Conservation (phyloP, 2,888 invertebrate species). For the Heliconius cydno region DNA sequence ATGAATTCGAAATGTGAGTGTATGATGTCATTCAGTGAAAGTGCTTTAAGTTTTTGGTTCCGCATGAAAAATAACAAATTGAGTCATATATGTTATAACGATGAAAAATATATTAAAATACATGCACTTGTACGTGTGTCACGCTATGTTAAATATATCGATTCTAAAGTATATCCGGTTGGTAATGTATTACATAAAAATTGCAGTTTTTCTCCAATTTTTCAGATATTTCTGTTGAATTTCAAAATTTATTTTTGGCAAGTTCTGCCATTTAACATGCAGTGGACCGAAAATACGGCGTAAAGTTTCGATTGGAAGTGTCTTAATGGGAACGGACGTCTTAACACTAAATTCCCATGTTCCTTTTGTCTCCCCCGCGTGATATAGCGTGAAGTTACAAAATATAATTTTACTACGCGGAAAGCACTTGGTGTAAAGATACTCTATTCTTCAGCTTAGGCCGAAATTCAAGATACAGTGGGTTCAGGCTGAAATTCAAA, state of each 20-base stretch:
- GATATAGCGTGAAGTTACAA: too few species aligned
- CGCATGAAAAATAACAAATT: slow-evolving; percentile 9
- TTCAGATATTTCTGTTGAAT: neutral
- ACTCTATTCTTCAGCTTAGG: neutral
- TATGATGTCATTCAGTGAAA: slow-evolving; percentile 37
- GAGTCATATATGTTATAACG: slow-evolving; percentile 26
- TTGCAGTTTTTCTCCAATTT: neutral
- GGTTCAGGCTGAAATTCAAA: neutral
- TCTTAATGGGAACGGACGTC: too few species aligned
- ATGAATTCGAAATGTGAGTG: slow-evolving; percentile 28
- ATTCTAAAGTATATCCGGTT: neutral
- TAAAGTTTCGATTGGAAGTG: too few species aligned
- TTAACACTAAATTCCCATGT: too few species aligned
- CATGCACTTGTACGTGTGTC: neutral
- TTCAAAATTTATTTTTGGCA: neutral
- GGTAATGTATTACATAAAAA: neutral
- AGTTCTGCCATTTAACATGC: too few species aligned
- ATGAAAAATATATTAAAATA: slow-evolving; percentile 5
- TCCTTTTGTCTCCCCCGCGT: too few species aligned
- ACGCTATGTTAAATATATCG: neutral
- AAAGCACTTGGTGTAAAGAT: too few species aligned
- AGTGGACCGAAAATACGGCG: too few species aligned
- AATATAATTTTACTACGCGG: too few species aligned
- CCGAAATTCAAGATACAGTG: neutral
- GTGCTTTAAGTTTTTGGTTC: slow-evolving; percentile 25